Evolutionary conservation across 2,113 vertebrate genomes (phyloP), one percentile per base, ranked within the genome.

Genomic region (Electrona antarctica): DNA sequence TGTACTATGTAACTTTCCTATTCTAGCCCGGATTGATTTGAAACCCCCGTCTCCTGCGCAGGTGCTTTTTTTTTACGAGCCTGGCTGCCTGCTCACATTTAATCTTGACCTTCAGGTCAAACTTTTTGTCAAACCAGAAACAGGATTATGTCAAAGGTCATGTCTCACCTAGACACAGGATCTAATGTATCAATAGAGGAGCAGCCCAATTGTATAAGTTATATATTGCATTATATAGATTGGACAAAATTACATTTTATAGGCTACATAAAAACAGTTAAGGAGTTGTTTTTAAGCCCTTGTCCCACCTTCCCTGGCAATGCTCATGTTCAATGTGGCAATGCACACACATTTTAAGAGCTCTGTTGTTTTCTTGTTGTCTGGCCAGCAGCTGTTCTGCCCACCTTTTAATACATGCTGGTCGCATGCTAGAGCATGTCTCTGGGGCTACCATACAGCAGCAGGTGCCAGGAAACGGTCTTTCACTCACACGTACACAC

Each of bases 351-450:
- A 70, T 55, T n/a, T 21, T 8, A 33, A 67, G 14, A 74, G 69
- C 69, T 60, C 65, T 77, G 69, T 71, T 63, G 79, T 81, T 84
- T 73, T 60, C 66, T 54, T 60, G 12, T 2, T 48, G 81, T 60
- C 59, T 12, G 60, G 62, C 68, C 73, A 29, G 77, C 91, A 93
- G 88, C 88, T 91, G 90, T 87, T 89, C 70, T 77, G 69, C 69
- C 85, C 64, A 71, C 72, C 69, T 80, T 89, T 73, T 82, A 73
- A 84, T 84, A 88, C 88, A 70, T 78, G 71, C 80, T 69, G 77
- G 71, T 80, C 58, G 75, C 76, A 76, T 68, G 76, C 77, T 69
- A 74, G 69, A 72, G 76, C 74, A 63, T 79, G 71, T 86, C 79
- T 59, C 73, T 14, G 55, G 57, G 88, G 77, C 85, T 67, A 7